Evolutionary conservation across 1,140 invertebrate genomes (phyloP).

Genomic region (Notospermus geniculatus): DNA sequence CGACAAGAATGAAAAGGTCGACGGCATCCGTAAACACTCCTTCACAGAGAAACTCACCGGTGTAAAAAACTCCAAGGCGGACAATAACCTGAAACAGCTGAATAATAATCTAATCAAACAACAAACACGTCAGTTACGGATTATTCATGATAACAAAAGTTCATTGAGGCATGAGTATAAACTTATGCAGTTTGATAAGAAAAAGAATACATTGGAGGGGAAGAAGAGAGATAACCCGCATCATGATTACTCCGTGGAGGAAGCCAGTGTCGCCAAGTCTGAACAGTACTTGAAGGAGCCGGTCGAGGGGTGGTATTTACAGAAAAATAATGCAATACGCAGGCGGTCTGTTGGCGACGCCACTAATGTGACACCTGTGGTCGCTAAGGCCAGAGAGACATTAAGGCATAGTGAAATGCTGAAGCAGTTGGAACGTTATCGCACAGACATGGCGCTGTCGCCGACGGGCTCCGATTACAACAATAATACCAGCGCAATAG

Average conservation of each 20-base stretch:
- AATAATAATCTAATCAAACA: constrained; percentile 33
- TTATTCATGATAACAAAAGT: constrained; percentile 35
- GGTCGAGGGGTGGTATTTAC: constrained; percentile 37
- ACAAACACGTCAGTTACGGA: constrained; percentile 29
- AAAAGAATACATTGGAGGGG: constrained; percentile 36
- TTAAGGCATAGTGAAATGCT: constrained; percentile 24
- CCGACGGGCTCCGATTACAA: no score
- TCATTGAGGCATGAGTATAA: constrained; percentile 43
- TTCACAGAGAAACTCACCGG: constrained; percentile 39
- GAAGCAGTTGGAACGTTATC: constrained; percentile 24
- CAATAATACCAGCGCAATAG: no score
- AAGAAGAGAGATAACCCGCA: constrained; percentile 38
- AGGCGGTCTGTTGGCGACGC: constrained; percentile 29
- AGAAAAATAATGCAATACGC: constrained; percentile 33
- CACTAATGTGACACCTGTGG: constrained; percentile 31
- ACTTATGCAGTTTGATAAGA: constrained; percentile 42
- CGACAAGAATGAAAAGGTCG: constrained; percentile 20
- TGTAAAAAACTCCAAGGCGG: constrained; percentile 46
- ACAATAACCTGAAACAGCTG: constrained; percentile 35
- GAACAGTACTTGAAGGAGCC: constrained; percentile 37
- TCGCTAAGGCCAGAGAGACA: constrained; percentile 36
- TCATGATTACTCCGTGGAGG: constrained; percentile 42
- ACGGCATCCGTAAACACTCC: constrained; percentile 23
- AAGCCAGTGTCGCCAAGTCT: constrained; percentile 34
- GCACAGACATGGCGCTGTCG: no score